phyloP scores from a whole-genome alignment of 1,140 invertebrate genomes.

The Physella acuta region DNA sequence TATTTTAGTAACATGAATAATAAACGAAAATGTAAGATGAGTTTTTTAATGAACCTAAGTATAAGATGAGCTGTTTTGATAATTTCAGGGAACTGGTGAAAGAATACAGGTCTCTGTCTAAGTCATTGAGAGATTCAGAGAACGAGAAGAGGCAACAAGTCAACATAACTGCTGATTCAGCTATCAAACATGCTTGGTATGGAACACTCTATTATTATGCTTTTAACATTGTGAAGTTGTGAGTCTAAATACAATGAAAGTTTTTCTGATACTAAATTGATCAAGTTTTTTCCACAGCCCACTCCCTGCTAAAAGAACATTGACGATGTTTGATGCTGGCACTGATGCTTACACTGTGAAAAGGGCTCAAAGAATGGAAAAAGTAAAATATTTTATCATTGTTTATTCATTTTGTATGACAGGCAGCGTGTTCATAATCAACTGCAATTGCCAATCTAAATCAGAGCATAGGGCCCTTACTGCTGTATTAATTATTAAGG shows the following conservation, averaged over 20 bases:
- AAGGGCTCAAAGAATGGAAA: conserved; percentile 44
- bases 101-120: conserved; percentile 43
- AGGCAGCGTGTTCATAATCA: too few species aligned
- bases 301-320: conserved; percentile 29
- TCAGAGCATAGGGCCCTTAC: too few species aligned
- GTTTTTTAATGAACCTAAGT: background rate
- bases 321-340: conserved; percentile 38
- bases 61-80: background rate
- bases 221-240: background rate
- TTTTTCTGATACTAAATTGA: background rate
- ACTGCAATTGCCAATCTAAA: too few species aligned
- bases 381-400: conserved; percentile 37
- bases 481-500: too few species aligned
- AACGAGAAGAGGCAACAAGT: conserved; percentile 35
- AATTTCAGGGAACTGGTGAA: conserved; percentile 44
- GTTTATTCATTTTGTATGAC: too few species aligned
- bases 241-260: conserved; percentile 30
- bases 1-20: background rate
- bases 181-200: background rate
- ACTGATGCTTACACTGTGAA: conserved; percentile 40
- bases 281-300: conserved; percentile 28
- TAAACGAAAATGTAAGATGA: background rate
- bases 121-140: conserved; percentile 42
- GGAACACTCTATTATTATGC: too few species aligned
- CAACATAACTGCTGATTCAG: conserved; percentile 34